Conservation (phyloP, 2,888 invertebrate species). For the Icerya purchasi region DNA sequence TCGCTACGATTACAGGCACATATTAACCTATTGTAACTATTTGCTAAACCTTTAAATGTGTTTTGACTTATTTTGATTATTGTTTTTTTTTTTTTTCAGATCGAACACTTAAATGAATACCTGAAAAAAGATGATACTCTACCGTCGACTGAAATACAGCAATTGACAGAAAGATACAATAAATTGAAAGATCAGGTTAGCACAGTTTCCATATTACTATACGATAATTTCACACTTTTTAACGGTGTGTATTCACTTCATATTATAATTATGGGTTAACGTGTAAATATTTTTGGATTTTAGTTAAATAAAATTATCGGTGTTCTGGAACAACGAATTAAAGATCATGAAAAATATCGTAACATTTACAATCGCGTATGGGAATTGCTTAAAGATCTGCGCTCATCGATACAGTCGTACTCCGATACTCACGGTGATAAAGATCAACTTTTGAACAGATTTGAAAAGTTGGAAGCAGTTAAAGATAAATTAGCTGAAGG, state of each 20-base stretch:
- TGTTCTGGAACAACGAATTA: conserved; percentile 53
- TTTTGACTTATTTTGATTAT: no score
- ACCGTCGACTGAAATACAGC: conserved; percentile 36
- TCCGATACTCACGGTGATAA: conserved; percentile 76
- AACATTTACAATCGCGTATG: conserved; percentile 57
- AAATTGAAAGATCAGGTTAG: conserved; percentile 39
- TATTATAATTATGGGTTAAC: conserved; percentile 5
- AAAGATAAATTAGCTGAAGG: conserved; percentile 45
- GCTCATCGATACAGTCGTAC: conserved; percentile 62
- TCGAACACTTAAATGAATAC: conserved; percentile 48
- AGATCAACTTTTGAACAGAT: conserved; percentile 49
- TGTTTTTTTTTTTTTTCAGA: no score
- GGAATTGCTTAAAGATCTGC: conserved; percentile 63
- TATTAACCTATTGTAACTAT: no score
- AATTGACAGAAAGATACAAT: conserved; percentile 47
- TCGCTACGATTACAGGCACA: no score
- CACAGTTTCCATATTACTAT: conserved; percentile 17
- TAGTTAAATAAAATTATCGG: conserved; percentile 17
- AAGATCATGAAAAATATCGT: conserved; percentile 69
- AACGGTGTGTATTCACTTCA: not conserved
- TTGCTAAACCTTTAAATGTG: no score
- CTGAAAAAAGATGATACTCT: conserved; percentile 45
- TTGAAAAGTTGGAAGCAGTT: conserved; percentile 48
- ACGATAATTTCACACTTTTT: no score
- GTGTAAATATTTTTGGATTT: conserved; percentile 9